These are phyloP conservation scores for Nicator chloris DNA, from an alignment of 2,113 vertebrate genomes.

Conservation along the genomic window DNA sequence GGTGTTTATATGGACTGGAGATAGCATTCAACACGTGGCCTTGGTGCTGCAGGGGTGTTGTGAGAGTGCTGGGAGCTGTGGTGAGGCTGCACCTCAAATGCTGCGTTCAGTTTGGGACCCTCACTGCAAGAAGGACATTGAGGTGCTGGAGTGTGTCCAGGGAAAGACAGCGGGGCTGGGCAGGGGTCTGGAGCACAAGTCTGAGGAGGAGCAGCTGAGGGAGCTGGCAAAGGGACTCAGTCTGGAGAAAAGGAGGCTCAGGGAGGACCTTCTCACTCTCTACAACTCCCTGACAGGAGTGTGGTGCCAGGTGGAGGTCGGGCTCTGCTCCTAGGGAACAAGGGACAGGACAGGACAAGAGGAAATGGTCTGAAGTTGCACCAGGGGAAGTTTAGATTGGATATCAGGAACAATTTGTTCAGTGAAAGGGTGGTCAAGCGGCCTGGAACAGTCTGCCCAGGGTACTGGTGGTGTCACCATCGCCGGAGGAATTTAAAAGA, in stretches of 20 bases:
- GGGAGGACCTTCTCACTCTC: fast-evolving
- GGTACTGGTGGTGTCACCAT: background rate
- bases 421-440: background rate
- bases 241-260: background rate
- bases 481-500: background rate
- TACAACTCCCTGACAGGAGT: fast-evolving
- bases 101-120: background rate
- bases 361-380: background rate
- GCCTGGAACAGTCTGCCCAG: background rate
- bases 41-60: background rate
- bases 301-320: fast-evolving
- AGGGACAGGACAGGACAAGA: background rate
- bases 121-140: background rate
- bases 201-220: background rate
- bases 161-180: background rate
- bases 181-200: background rate
- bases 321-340: background rate
- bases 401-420: background rate
- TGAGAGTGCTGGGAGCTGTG: background rate
- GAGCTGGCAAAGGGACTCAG: background rate
- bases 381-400: background rate
- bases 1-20: background rate
- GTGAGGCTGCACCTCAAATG: background rate
- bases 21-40: background rate
- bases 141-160: background rate